Percentiles rank a stretch among this genome's conserved stretches.
phyloP scores from a whole-genome alignment of 2,113 vertebrate genomes.

The Mellivora capensis region DNA sequence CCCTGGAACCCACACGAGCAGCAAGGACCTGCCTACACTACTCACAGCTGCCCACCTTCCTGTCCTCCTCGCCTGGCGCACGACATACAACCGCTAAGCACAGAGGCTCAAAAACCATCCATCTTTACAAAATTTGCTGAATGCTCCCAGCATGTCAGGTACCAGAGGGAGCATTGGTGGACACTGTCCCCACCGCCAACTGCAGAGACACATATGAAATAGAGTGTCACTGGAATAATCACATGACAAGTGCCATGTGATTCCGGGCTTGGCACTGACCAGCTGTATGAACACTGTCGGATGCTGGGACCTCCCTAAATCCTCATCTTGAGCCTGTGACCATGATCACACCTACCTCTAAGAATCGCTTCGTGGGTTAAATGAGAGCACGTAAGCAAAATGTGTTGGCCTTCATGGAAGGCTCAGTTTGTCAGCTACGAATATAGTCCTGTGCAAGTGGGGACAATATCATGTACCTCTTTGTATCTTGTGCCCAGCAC shows the following conservation, averaged over 20 bases:
- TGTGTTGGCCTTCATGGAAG: accelerated
- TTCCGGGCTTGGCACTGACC: not conserved
- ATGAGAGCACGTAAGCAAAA: not conserved
- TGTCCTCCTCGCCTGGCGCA: accelerated
- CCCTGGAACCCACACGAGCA: accelerated
- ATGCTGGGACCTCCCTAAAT: no score
- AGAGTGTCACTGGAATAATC: accelerated
- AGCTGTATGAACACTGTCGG: no score
- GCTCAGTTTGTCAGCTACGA: not conserved
- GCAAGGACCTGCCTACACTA: not conserved
- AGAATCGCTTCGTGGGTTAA: accelerated
- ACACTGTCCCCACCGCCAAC: not conserved
- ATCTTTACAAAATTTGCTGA: not conserved
- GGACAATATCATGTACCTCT: accelerated
- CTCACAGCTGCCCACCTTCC: not conserved
- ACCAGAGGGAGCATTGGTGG: not conserved
- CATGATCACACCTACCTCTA: accelerated
- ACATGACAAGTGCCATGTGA: not conserved
- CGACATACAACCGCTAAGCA: not conserved
- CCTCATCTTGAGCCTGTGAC: not conserved
- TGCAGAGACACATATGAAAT: not conserved
- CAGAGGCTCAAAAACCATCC: not conserved
- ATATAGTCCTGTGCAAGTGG: accelerated
- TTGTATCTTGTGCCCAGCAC: not conserved
- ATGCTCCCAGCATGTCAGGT: not conserved